A percentile compares a stretch with the other conserved stretches of the same genome.
phyloP scores from a whole-genome alignment of 1,140 invertebrate species.

The Octopus bimaculoides region DNA sequence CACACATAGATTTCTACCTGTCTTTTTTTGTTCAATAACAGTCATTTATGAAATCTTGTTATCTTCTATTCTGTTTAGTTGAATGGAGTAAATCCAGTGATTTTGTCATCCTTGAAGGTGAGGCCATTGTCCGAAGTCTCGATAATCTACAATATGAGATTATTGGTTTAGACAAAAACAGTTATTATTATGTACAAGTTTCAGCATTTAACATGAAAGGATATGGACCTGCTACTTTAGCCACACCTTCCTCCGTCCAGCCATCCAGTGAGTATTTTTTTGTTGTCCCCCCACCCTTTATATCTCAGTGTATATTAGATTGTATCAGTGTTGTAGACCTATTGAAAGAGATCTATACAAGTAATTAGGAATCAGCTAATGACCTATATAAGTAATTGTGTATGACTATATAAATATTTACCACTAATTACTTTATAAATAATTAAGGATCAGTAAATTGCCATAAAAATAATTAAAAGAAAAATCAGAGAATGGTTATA shows the following conservation, averaged over 20 bases:
- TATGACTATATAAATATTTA: too few species aligned
- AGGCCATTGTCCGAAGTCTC: constrained; percentile 56
- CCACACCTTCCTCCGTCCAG: constrained; percentile 76
- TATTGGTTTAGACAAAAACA: constrained; percentile 74
- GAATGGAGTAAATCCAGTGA: constrained; percentile 76
- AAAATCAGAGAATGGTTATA: too few species aligned
- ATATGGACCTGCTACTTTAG: constrained; percentile 73
- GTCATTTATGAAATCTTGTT: background rate
- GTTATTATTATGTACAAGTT: constrained; percentile 83
- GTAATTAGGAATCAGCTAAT: background rate
- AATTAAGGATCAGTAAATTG: too few species aligned
- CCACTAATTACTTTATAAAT: too few species aligned
- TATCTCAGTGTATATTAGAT: too few species aligned
- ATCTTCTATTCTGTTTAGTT: constrained; percentile 53
- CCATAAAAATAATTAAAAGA: too few species aligned
- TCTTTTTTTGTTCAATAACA: too few species aligned
- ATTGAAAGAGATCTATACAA: background rate
- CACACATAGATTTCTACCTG: background rate
- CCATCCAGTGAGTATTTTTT: constrained; percentile 75
- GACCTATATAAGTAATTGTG: too few species aligned
- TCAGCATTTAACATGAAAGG: constrained; percentile 82
- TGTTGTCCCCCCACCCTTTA: too few species aligned
- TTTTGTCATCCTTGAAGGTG: constrained; percentile 75
- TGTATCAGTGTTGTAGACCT: background rate
- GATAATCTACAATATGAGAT: constrained; percentile 60